Base-by-base conservation (phyloP, 2,888 invertebrate genomes). In the Napeogenes sylphis region DNA sequence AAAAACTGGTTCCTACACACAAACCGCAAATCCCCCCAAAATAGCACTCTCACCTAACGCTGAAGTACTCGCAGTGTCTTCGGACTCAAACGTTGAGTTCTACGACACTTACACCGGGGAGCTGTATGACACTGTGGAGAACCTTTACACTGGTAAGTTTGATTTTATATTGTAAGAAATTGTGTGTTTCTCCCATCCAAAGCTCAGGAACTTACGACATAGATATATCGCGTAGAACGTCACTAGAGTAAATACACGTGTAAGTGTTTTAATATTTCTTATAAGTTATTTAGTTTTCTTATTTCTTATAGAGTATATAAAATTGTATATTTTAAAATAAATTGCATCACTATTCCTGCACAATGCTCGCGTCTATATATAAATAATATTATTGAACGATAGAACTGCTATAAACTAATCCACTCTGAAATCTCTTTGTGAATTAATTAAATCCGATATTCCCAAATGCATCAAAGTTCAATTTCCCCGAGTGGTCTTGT, bases 11-110 rank as follows among this genome's bases (percentile, higher is more conserved):
- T 85, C 83, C 35, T 93, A 93, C 74, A 91, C 92, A 32, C 92
- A 92, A 80, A 87, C 91, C 0, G 89, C 88, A 0, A 84, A 85
- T 58, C 81, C 91, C 12, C 91, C 94, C 8, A 87, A 88, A 68
- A 92, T 96, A 61, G 94, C 95, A 0, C 85, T 97, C 54, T 95
- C 97, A 13, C 95, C 96, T 30, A 94, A 96, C 81, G 95, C 94
- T 0, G 93, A 95, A 75, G 94, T 96, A 21, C 85, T 96, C 12
- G 95, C 93, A 0, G 92, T 97, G 12, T 93, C 94, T 33, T 92
- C 92, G 63, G 93, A 92, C 59, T 87, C 91, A 46, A 90, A 90
- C 14, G 79, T 97, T 4, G 92, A 93, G 65, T 92, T 97, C 76
- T 97, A 94, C 86, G 94, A 94, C 59, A 93, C 94, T 0, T 85